Evolutionary conservation across 1,140 invertebrate species (phyloP).

Genomic region (Chironomus tepperi): DNA sequence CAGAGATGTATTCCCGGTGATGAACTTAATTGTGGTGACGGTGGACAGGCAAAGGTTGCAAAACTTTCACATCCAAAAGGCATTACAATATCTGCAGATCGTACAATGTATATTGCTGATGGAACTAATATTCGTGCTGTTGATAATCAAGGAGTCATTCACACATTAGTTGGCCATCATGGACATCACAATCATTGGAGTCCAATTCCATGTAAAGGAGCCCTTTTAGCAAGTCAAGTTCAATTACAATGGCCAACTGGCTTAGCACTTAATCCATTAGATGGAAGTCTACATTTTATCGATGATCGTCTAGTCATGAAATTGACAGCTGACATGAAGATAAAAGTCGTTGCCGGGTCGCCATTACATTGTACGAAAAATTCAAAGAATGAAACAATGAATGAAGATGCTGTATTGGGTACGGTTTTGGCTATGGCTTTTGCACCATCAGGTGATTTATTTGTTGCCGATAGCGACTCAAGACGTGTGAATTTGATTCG

Average conservation of each 20-base stretch:
- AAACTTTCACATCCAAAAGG: slow-evolving; percentile 95
- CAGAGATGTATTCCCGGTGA: slow-evolving; percentile 92
- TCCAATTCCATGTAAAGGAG: slow-evolving; percentile 74
- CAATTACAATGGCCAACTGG: slow-evolving; percentile 94
- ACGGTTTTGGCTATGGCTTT: slow-evolving; percentile 79
- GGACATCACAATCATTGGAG: slow-evolving; percentile 86
- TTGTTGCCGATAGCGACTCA: slow-evolving; percentile 87
- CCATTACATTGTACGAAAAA: slow-evolving; percentile 70
- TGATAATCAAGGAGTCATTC: slow-evolving; percentile 83
- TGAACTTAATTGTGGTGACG: slow-evolving; percentile 83
- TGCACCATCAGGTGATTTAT: slow-evolving; percentile 84
- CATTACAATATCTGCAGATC: slow-evolving; percentile 81
- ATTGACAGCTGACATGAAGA: slow-evolving; percentile 82
- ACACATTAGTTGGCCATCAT: slow-evolving; percentile 87
- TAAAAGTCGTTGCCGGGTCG: slow-evolving; percentile 81
- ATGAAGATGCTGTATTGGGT: slow-evolving; percentile 51
- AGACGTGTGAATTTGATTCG: slow-evolving; percentile 81
- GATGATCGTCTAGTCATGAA: slow-evolving; percentile 90
- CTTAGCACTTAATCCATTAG: slow-evolving; percentile 82
- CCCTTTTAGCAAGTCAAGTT: slow-evolving; percentile 68
- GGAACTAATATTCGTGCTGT: slow-evolving; percentile 88
- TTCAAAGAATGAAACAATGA: slow-evolving; percentile 38
- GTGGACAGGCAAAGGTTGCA: slow-evolving; percentile 77
- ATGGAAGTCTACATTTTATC: slow-evolving; percentile 89
- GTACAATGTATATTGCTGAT: slow-evolving; percentile 90